These are phyloP conservation scores for Eciton burchellii DNA, from an alignment of 1,140 invertebrate genomes.

Conservation along the genomic window DNA sequence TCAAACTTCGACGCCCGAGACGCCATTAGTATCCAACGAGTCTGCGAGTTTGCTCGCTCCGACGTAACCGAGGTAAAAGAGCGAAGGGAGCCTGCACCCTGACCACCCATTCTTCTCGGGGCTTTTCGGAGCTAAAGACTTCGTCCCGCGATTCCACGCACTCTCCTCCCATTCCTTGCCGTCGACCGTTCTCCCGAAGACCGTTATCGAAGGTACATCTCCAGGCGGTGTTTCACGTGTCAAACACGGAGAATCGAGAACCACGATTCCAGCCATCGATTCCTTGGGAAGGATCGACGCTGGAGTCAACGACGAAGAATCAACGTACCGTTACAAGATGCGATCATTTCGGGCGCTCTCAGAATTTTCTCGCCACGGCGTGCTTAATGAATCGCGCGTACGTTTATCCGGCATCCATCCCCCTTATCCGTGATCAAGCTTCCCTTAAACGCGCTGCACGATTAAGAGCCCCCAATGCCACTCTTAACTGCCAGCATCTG, in stretches of 20 bases:
- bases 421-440: neutral
- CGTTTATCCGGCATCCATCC: too few relatives aligned
- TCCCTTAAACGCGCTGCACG: neutral
- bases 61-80: slow-evolving; percentile 25
- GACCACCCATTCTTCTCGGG: slow-evolving; percentile 36
- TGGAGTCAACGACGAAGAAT: neutral
- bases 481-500: neutral
- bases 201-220: slow-evolving; percentile 17
- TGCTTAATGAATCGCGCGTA: too few relatives aligned
- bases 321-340: neutral
- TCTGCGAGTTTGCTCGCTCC: slow-evolving; percentile 48
- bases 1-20: slow-evolving; percentile 57
- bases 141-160: slow-evolving; percentile 9
- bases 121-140: slow-evolving; percentile 44
- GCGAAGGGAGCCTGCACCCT: slow-evolving; percentile 9
- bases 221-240: slow-evolving; percentile 23
- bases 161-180: slow-evolving; percentile 67
- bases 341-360: too few relatives aligned
- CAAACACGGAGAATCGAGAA: slow-evolving; percentile 31
- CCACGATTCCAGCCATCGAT: neutral
- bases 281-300: neutral
- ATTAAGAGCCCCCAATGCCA: neutral
- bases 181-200: slow-evolving; percentile 4
- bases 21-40: slow-evolving; percentile 57
- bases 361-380: too few relatives aligned